Percentiles rank a stretch among this genome's conserved stretches.
phyloP scores from a whole-genome alignment of 2,888 invertebrate genomes.

The Reticulitermes lucifugus region DNA sequence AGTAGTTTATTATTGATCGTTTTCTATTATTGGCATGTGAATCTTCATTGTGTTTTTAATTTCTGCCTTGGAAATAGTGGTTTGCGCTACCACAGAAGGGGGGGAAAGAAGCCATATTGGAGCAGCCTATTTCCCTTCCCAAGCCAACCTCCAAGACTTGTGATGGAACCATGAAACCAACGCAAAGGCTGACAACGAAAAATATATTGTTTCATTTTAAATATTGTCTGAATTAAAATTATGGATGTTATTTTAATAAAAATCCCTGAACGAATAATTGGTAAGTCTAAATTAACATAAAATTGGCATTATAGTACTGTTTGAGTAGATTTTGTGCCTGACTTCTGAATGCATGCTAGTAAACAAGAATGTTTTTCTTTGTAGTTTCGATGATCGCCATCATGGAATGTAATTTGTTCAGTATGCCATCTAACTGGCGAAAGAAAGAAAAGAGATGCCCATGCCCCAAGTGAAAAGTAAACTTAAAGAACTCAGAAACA shows the following conservation, averaged over 20 bases:
- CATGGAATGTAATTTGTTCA: constrained; percentile 21
- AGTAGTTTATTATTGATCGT: neutral
- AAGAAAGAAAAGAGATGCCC: neutral
- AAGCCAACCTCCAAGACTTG: constrained; percentile 26
- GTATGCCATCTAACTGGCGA: neutral
- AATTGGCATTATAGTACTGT: neutral
- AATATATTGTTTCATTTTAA: neutral
- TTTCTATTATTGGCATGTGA: neutral
- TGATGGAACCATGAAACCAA: constrained; percentile 30
- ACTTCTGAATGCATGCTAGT: constrained; percentile 32
- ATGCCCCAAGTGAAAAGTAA: neutral
- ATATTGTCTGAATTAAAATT: neutral
- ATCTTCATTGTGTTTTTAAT: neutral
- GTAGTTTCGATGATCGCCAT: constrained; percentile 26
- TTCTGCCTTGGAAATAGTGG: neutral
- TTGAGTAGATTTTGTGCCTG: constrained; percentile 39
- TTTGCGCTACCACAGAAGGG: neutral
- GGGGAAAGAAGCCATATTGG: constrained; percentile 37
- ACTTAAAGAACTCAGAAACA: neutral
- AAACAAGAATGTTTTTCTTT: constrained; percentile 27
- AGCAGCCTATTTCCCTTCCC: neutral
- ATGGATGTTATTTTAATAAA: neutral
- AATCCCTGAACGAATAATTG: constrained; percentile 1
- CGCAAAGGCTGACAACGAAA: neutral
- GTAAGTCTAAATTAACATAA: constrained; percentile 24